A percentile compares a stretch with the other conserved stretches of the same genome.
These are phyloP conservation scores for Drosophila kohkoa DNA, from an alignment of 1,140 invertebrate species.

Conservation along the genomic window DNA sequence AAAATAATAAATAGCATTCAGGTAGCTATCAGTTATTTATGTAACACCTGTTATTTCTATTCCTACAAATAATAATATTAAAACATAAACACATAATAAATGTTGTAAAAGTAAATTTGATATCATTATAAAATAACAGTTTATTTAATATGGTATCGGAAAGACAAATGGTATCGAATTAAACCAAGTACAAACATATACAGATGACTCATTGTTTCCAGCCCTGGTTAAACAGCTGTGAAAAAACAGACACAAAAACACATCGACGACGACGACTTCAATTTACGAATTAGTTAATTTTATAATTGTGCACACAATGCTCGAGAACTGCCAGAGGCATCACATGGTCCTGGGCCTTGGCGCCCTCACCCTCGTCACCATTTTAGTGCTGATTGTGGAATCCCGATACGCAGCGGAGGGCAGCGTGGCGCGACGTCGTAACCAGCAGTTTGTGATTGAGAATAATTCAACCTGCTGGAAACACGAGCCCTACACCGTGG, in stretches of 20 bases:
- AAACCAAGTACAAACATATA: not conserved
- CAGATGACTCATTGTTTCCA: slow-evolving; percentile 11
- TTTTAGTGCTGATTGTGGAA: slow-evolving; percentile 91
- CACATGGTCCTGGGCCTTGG: slow-evolving; percentile 89
- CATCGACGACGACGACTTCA: not conserved
- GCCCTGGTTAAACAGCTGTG: slow-evolving; percentile 40
- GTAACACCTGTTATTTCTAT: too few species aligned
- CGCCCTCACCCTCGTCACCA: slow-evolving; percentile 88
- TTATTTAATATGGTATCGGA: not conserved
- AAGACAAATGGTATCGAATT: not conserved
- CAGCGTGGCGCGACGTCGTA: slow-evolving; percentile 46
- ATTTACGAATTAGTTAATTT: slow-evolving; percentile 12
- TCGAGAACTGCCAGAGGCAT: slow-evolving; percentile 89
- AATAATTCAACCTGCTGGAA: slow-evolving; percentile 91
- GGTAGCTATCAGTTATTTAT: too few species aligned
- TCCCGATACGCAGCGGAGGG: slow-evolving; percentile 86
- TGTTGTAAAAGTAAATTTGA: too few species aligned
- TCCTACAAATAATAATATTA: too few species aligned
- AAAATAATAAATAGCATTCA: too few species aligned
- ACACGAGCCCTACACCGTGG: slow-evolving; percentile 89
- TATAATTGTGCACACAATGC: slow-evolving; percentile 85
- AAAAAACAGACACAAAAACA: slow-evolving; percentile 18
- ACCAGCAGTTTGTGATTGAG: slow-evolving; percentile 87
- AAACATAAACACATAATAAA: too few species aligned
- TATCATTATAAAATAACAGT: too few species aligned